phyloP scores from a whole-genome alignment of 2,888 invertebrate genomes.

The Agrochola lychnidis region DNA sequence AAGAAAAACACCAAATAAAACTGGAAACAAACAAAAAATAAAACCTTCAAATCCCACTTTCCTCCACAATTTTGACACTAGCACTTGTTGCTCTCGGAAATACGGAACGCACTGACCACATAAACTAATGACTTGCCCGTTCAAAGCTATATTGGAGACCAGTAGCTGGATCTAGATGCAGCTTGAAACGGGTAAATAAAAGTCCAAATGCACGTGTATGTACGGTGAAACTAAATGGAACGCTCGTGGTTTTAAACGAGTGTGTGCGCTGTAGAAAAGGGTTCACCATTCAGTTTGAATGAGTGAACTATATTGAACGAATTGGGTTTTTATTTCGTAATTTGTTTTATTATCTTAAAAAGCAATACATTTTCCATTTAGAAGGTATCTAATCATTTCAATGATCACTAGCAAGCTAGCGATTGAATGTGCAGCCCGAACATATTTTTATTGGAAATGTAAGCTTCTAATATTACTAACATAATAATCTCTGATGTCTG shows the following conservation, averaged over 20 bases:
- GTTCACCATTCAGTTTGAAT: conserved; percentile 13
- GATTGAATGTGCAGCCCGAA: not conserved
- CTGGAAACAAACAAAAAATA: not conserved
- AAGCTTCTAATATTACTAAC: not conserved
- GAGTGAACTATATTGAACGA: conserved; percentile 4
- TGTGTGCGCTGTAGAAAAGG: not conserved
- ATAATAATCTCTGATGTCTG: not conserved
- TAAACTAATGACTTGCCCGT: conserved; percentile 57
- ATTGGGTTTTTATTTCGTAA: not conserved
- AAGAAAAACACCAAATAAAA: conserved; percentile 1
- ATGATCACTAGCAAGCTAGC: not conserved
- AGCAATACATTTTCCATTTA: not conserved
- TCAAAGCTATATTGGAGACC: conserved; percentile 23
- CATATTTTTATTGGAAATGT: not conserved
- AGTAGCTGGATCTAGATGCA: conserved; percentile 29
- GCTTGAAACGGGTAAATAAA: conserved; percentile 47
- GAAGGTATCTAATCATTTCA: not conserved
- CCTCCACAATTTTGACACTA: conserved; percentile 46
- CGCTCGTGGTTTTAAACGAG: conserved; percentile 32
- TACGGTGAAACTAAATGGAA: conserved; percentile 42
- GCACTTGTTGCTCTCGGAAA: conserved; percentile 61
- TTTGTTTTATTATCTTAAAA: not conserved
- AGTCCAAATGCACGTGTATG: conserved; percentile 28
- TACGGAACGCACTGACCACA: conserved; percentile 48
- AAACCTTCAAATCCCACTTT: not conserved